Percentiles rank a stretch among this genome's conserved stretches.
Evolutionary conservation across 2,888 invertebrate genomes (phyloP).

Genomic region (Lasius fuliginosus): DNA sequence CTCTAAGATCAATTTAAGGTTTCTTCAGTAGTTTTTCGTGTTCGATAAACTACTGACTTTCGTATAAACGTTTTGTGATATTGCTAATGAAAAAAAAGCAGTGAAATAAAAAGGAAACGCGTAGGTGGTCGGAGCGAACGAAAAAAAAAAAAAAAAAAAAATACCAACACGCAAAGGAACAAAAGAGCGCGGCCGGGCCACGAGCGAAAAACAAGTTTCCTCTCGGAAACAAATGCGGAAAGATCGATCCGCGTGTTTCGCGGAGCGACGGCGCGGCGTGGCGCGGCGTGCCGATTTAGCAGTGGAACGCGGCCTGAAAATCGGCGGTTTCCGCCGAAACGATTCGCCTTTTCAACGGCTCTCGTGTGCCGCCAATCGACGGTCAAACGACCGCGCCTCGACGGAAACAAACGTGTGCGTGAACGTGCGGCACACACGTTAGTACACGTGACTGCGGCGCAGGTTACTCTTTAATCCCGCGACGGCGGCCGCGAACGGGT

Average conservation of each 20-base stretch:
- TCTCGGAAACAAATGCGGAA: slow-evolving; percentile 55
- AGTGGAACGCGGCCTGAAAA: slow-evolving; percentile 61
- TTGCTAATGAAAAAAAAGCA: slow-evolving; percentile 20
- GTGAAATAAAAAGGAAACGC: slow-evolving; percentile 14
- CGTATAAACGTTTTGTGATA: slow-evolving; percentile 19
- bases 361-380: slow-evolving; percentile 36
- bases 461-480: slow-evolving; percentile 73
- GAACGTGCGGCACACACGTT: slow-evolving; percentile 3
- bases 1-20: neutral
- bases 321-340: slow-evolving; percentile 73
- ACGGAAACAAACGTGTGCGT: slow-evolving; percentile 44
- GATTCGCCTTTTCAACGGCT: slow-evolving; percentile 67
- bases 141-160: neutral
- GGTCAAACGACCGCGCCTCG: slow-evolving; percentile 49
- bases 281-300: slow-evolving; percentile 60
- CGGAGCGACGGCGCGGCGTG: slow-evolving; percentile 47
- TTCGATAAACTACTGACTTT: no score
- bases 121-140: neutral
- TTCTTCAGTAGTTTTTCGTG: neutral
- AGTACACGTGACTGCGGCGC: slow-evolving; percentile 50
- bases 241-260: slow-evolving; percentile 61
- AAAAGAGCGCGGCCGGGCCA: slow-evolving; percentile 25
- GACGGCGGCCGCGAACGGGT: slow-evolving; percentile 70
- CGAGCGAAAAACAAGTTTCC: slow-evolving; percentile 50
- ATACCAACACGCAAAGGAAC: slow-evolving; percentile 51